Percentiles rank a stretch among this genome's conserved stretches.
These are phyloP conservation scores for Galaxea fascicularis DNA, from an alignment of 92 coral and sea anemone genomes.

Conservation along the genomic window DNA sequence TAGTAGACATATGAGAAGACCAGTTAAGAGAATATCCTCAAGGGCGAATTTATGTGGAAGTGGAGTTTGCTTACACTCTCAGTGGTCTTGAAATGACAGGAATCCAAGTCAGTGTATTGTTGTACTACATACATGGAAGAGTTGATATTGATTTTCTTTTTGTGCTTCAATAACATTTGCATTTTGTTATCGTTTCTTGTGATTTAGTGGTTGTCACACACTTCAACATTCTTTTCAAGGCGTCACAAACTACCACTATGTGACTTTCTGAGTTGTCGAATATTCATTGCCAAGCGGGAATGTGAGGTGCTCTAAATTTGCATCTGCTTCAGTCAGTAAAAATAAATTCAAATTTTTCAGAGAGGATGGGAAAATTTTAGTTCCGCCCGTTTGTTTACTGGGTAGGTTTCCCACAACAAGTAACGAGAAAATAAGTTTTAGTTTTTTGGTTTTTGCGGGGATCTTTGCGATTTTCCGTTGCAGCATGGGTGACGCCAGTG, in stretches of 20 bases:
- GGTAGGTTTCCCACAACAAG: too few relatives aligned
- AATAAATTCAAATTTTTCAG: too few relatives aligned
- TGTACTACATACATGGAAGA: not conserved
- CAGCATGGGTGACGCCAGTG: too few relatives aligned
- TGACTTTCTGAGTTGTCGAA: not conserved
- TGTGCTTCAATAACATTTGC: conserved; percentile 1
- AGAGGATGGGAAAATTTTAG: too few relatives aligned
- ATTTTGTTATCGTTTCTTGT: not conserved
- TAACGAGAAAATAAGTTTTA: too few relatives aligned
- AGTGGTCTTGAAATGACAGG: not conserved
- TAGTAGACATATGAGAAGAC: too few relatives aligned
- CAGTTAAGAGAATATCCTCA: too few relatives aligned
- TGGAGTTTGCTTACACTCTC: not conserved
- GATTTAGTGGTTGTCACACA: conserved; percentile 1
- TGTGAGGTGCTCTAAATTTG: too few relatives aligned
- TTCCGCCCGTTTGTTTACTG: too few relatives aligned
- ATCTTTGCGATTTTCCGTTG: too few relatives aligned
- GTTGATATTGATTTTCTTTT: conserved; percentile 9
- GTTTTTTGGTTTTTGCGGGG: too few relatives aligned
- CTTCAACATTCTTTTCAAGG: not conserved
- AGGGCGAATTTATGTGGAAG: not conserved
- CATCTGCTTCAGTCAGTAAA: too few relatives aligned
- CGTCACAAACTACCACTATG: not conserved
- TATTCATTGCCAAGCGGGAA: not conserved
- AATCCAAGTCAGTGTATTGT: not conserved